Percentiles rank a stretch among this genome's conserved stretches.
phyloP scores from a whole-genome alignment of 35 echinoderm and acorn worm genomes.

The Anneissia japonica region DNA sequence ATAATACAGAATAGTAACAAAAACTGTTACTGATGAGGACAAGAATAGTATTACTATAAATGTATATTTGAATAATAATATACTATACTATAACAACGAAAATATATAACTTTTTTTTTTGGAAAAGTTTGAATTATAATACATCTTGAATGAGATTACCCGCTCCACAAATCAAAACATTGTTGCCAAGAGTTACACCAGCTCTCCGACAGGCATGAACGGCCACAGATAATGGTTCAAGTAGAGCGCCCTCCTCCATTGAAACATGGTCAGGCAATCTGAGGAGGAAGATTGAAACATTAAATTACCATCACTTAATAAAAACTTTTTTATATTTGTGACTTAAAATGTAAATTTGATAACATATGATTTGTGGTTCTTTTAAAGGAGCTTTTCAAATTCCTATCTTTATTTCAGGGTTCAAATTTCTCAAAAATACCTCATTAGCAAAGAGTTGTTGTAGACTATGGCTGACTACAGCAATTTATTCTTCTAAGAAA shows the following conservation, averaged over 20 bases:
- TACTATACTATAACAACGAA: neutral
- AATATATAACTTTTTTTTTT: neutral
- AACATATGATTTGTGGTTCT: too few relatives aligned
- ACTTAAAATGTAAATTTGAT: too few relatives aligned
- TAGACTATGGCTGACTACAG: too few relatives aligned
- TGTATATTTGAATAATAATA: neutral
- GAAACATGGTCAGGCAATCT: conserved; percentile 92
- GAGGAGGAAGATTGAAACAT: too few relatives aligned
- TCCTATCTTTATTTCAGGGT: too few relatives aligned
- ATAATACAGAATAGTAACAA: neutral
- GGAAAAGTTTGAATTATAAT: neutral
- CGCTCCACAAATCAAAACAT: conserved; percentile 82
- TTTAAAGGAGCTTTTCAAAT: too few relatives aligned
- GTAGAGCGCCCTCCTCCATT: conserved; percentile 80
- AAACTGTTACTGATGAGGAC: neutral
- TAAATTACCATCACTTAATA: too few relatives aligned
- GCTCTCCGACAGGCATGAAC: conserved; percentile 81
- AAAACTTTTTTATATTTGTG: too few relatives aligned
- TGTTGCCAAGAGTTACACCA: conserved; percentile 69
- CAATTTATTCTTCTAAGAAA: too few relatives aligned
- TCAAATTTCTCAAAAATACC: too few relatives aligned
- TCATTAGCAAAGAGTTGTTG: too few relatives aligned
- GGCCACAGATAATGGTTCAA: conserved; percentile 90
- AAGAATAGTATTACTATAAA: neutral
- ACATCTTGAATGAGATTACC: conserved; percentile 29